phyloP scores from a whole-genome alignment of 1,140 invertebrate genomes.

The Euwallacea fornicatus region DNA sequence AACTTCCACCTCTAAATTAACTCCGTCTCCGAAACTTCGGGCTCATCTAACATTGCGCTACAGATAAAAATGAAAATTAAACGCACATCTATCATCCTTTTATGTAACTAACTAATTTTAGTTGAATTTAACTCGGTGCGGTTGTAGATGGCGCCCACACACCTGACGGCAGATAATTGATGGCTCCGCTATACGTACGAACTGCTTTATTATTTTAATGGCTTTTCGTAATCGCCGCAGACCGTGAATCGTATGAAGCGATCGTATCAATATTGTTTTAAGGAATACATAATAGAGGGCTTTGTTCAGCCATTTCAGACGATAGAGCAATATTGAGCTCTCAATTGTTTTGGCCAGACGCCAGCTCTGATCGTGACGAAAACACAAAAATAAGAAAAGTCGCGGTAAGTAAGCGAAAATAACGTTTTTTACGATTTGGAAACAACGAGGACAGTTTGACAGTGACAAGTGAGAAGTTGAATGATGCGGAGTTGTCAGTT shows the following conservation, averaged over 20 bases:
- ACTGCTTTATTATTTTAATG: constrained; percentile 18
- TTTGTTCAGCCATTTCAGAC: not conserved
- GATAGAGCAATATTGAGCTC: not conserved
- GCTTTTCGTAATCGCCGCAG: constrained; percentile 12
- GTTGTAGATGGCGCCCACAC: constrained; percentile 13
- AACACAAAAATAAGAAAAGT: too few species aligned
- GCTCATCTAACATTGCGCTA: not conserved
- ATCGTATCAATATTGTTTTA: constrained; percentile 14
- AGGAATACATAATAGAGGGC: constrained; percentile 11
- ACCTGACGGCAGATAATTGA: constrained; percentile 17
- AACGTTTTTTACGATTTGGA: too few species aligned
- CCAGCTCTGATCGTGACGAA: too few species aligned
- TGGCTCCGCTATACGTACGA: constrained; percentile 7
- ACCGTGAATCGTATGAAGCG: constrained; percentile 1
- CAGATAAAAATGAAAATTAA: constrained; percentile 18
- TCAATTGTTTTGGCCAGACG: not conserved
- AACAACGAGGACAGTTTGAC: too few species aligned
- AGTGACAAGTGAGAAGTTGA: too few species aligned
- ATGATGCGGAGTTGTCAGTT: too few species aligned
- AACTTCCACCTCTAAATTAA: not conserved
- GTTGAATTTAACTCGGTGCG: constrained; percentile 10
- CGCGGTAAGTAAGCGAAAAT: too few species aligned
- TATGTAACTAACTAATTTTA: constrained; percentile 16
- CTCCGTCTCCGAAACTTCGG: constrained; percentile 5
- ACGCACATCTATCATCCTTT: constrained; percentile 14